phyloP scores from a whole-genome alignment of 2,888 invertebrate genomes.

The Mermis nigrescens region DNA sequence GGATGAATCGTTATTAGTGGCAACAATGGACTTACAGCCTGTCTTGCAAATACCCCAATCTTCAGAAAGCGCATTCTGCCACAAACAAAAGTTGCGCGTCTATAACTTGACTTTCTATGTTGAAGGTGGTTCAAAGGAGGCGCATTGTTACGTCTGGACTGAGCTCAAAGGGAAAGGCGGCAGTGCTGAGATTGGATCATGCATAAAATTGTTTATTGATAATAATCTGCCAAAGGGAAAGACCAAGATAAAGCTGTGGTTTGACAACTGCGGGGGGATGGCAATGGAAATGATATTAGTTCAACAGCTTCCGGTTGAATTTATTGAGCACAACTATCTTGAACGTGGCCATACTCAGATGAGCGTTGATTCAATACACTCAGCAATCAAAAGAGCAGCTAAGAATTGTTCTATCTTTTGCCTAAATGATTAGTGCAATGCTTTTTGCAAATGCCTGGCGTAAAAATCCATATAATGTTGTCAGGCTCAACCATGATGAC shows the following conservation, averaged over 20 bases:
- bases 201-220: background rate
- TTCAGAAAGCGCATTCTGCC: background rate
- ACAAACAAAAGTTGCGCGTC: background rate
- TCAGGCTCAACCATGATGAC: background rate
- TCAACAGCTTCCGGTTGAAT: background rate
- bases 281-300: background rate
- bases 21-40: background rate
- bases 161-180: background rate
- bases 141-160: background rate
- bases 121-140: background rate
- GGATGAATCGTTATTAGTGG: background rate
- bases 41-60: background rate
- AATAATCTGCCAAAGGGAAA: too few species aligned
- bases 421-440: background rate
- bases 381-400: background rate
- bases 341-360: background rate
- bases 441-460: background rate
- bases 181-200: background rate
- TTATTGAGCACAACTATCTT: background rate
- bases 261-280: background rate
- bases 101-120: constrained; percentile 1
- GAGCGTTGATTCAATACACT: constrained; percentile 1
- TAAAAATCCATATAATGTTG: background rate
- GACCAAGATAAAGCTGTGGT: background rate
- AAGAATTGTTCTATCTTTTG: background rate